Base-by-base conservation (phyloP, 2,888 invertebrate species). In the Catocala nupta region DNA sequence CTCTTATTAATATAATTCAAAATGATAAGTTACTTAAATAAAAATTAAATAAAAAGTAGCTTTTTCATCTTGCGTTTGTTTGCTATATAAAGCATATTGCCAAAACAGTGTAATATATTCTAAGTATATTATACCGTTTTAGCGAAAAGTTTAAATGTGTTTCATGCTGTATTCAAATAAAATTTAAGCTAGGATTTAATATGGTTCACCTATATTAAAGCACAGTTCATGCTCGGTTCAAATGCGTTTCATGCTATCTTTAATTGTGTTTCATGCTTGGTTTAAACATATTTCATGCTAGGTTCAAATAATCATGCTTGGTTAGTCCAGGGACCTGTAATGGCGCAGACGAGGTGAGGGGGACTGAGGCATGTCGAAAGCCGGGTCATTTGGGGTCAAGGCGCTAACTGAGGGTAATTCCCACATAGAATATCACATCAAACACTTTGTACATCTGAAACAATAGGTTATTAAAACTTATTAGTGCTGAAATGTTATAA, bases 301-400 rank as follows among this genome's bases (percentile, higher is more conserved):
- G 76, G 77, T 68, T 64, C 71, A 75, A 64, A 77, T 77, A 74
- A 80, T 75, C 91, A 90, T 92, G 92, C 92, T 83, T 77, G 90
- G 89, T 82, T 67, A 74, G 25, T 76, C 76, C 65, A 81, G 91
- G 93, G 96, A 97, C 96, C 97, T 96, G 96, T 97, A 96, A 93
- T 97, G 96, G 90, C 97, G 96, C 93, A 96, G 96, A 93, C 96
- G 95, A 91, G 96, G 96, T 90, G 95, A 95, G 83, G 95, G 95
- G 89, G 95, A 94, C 93, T 96, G 95, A 90, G 96, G 95, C 96
- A 96, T 96, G 95, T 95, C 95, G 95, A 94, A 96, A 95, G 96
- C 96, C 96, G 94, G 95, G 95, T 95, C 96, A 96, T 96, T 86
- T 78, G 84, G 88, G 89, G 85, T 83, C 89, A 86, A 88, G 81